phyloP scores from a whole-genome alignment of 2,113 vertebrate species.

The Vombatus ursinus region DNA sequence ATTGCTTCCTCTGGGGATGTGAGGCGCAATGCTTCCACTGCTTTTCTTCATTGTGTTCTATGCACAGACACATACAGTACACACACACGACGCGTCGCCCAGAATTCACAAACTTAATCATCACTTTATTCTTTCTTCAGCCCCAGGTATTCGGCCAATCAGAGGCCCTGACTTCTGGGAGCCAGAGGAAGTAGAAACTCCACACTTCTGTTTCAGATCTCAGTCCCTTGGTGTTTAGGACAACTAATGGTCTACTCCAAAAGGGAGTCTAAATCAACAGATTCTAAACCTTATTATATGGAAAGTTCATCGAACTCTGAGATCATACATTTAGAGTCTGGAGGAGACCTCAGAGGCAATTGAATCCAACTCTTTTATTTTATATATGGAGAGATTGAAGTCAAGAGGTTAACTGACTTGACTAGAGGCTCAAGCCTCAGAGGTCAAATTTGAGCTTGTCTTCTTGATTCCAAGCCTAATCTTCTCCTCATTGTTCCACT shows the following conservation, averaged over 20 bases:
- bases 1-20: neutral
- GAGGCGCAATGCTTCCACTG: conserved; percentile 33
- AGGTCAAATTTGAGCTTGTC: neutral
- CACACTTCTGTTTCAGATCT: neutral
- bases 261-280: neutral
- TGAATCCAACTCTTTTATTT: neutral
- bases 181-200: neutral
- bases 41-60: neutral
- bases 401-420: neutral
- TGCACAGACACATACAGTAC: neutral
- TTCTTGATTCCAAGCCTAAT: neutral
- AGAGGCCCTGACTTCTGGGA: neutral
- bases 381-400: neutral
- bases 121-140: neutral
- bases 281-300: neutral
- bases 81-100: neutral
- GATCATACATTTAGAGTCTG: neutral
- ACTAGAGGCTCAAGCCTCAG: neutral
- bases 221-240: neutral
- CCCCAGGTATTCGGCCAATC: neutral
- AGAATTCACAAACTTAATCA: neutral
- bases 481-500: neutral
- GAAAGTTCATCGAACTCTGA: neutral
- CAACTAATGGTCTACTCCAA: neutral
- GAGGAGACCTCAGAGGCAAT: neutral